Evolutionary conservation across 1,140 invertebrate species (phyloP), one percentile per base, ranked within the genome.

Genomic region (Neuroterus valhalla): DNA sequence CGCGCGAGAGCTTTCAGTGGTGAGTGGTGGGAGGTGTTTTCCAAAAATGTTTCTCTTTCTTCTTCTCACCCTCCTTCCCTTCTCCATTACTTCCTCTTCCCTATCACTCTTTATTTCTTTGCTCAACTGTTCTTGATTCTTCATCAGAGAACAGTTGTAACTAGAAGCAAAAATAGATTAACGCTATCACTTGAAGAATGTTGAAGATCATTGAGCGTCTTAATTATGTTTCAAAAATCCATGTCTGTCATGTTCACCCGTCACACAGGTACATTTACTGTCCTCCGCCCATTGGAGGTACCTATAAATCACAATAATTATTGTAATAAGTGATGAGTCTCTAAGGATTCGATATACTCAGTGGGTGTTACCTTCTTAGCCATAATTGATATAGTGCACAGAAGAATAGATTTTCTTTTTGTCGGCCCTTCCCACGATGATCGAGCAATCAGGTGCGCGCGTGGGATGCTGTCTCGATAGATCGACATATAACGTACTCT

Each of bases 381-480:
- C n/a, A 62, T 62, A 62, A 62, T 62, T 62, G 12, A 62, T 62
- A 62, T 62, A 26, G 55, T 62, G 55, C 55, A 62, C 55, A 62
- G 55, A 62, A 62, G 55, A 62, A 62, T 62, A 62, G 55, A 62
- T 62, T 62, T 62, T 62, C 14, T 38, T n/a, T 62, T 62, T 62
- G 3, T 15, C n/a, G 1, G 55, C 26, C 55, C 55, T 31, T 62
- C 55, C 55, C 55, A 62, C 55, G 31, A 62, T 62, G 55, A 62
- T 62, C 55, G 21, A 62, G 55, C 55, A 62, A 62, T 62, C 55
- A 62, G 55, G 55, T 62, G 55, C 55, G 31, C 23, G 55, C 55
- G 55, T 62, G 21, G 55, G 55, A 31, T 26, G 55, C 15, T 62
- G 31, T 31, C 23, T 62, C 55, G 55, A 38, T 62, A 62, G 23